Conservation (phyloP, 35 echinoderm and acorn worm species). For the Apostichopus californicus region DNA sequence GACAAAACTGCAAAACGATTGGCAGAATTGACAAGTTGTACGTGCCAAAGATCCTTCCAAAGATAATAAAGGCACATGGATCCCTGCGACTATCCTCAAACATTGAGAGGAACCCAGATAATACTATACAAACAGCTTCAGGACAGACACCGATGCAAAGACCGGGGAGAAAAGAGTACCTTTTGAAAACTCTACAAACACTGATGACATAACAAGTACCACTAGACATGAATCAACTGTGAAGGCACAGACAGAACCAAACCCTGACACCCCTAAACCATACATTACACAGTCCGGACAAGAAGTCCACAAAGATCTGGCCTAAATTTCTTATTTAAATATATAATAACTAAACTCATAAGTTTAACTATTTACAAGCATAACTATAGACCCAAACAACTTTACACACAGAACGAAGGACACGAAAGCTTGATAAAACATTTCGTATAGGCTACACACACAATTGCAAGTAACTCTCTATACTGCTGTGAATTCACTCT, state of each 20-base stretch:
- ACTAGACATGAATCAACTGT: neutral
- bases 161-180: constrained; percentile 18
- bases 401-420: too few relatives aligned
- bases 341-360: too few relatives aligned
- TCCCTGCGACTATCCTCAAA: constrained; percentile 33
- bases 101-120: constrained; percentile 51
- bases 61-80: neutral
- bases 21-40: constrained; percentile 30
- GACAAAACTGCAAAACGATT: constrained; percentile 36
- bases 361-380: too few relatives aligned
- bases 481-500: too few relatives aligned
- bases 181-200: neutral
- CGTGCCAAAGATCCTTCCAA: neutral
- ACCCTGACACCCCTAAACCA: neutral
- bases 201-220: neutral
- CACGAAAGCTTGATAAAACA: too few relatives aligned
- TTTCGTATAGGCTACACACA: too few relatives aligned
- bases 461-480: too few relatives aligned
- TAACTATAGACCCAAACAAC: too few relatives aligned
- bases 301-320: neutral
- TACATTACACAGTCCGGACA: neutral
- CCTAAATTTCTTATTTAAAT: too few relatives aligned
- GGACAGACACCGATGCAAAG: neutral
- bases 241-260: constrained; percentile 11
- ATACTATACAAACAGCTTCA: neutral